A percentile compares a stretch with the other conserved stretches of the same genome.
Evolutionary conservation across 2,888 invertebrate species (phyloP).

Genomic region (Ormyrus nitidulus): DNA sequence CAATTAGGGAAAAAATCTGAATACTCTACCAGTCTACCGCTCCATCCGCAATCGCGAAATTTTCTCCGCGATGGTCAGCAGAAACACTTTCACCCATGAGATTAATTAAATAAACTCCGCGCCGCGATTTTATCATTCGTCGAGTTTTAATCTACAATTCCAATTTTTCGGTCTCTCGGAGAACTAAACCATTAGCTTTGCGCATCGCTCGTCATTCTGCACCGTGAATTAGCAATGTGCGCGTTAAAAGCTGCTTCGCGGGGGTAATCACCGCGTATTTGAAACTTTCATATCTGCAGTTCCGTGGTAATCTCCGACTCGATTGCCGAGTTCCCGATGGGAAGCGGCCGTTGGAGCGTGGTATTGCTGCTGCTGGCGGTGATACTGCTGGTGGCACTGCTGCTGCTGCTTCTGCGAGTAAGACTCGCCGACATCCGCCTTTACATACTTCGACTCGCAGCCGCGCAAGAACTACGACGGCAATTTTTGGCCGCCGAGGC

Average conservation of each 20-base stretch:
- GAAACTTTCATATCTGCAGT: conserved; percentile 55
- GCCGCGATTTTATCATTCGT: conserved; percentile 1
- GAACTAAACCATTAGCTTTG: background rate
- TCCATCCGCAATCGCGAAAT: background rate
- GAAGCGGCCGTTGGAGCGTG: conserved; percentile 60
- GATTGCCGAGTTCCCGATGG: conserved; percentile 57
- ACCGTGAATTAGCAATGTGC: conserved; percentile 38
- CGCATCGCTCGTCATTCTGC: background rate
- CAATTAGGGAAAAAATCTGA: background rate
- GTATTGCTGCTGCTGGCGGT: conserved; percentile 56
- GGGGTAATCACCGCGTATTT: conserved; percentile 59
- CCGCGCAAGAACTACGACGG: conserved; percentile 57
- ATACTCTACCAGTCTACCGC: background rate
- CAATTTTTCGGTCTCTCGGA: conserved; percentile 8
- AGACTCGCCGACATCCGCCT: conserved; percentile 58
- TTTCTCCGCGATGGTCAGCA: background rate
- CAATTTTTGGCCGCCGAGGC: conserved; percentile 52
- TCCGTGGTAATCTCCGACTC: conserved; percentile 57
- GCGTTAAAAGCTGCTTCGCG: background rate
- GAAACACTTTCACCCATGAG: conserved; percentile 30
- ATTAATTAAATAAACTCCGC: background rate
- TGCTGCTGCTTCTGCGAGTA: conserved; percentile 46
- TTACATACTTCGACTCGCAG: conserved; percentile 63
- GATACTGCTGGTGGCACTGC: conserved; percentile 52
- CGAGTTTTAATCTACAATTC: conserved; percentile 45